A percentile compares a stretch with the other conserved stretches of the same genome.
Conservation (phyloP, 2,113 vertebrate genomes). For the Ia io region DNA sequence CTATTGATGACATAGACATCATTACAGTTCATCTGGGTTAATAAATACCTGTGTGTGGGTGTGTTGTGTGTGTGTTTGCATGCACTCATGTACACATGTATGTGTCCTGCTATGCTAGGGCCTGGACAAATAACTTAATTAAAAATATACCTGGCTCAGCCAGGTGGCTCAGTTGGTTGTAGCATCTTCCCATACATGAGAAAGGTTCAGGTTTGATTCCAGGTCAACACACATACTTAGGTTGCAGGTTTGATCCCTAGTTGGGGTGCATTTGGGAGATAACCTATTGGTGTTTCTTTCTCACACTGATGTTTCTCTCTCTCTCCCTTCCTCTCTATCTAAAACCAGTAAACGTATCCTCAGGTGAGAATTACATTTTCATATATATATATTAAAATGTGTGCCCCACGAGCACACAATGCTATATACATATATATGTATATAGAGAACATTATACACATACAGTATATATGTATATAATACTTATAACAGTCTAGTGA, state of each 20-base stretch:
- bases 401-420: not conserved
- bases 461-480: not conserved
- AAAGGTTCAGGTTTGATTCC: not conserved
- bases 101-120: not conserved
- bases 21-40: not conserved
- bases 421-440: not conserved
- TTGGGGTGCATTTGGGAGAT: not conserved
- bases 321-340: not conserved
- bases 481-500: not conserved
- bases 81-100: rapidly evolving
- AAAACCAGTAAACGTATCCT: not conserved
- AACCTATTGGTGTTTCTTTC: not conserved
- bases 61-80: not conserved
- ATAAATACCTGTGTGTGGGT: not conserved
- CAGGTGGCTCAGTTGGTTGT: not conserved
- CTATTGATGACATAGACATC: not conserved
- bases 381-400: not conserved
- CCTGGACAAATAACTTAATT: constrained; percentile 30
- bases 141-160: not conserved
- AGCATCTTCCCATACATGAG: not conserved
- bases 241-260: not conserved
- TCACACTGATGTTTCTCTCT: not conserved
- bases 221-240: not conserved
- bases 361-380: not conserved
- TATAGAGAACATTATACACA: not conserved